Evolutionary conservation across 2,797 vertebrate species (phyloP).

Genomic region (Eidolon dupreanum): DNA sequence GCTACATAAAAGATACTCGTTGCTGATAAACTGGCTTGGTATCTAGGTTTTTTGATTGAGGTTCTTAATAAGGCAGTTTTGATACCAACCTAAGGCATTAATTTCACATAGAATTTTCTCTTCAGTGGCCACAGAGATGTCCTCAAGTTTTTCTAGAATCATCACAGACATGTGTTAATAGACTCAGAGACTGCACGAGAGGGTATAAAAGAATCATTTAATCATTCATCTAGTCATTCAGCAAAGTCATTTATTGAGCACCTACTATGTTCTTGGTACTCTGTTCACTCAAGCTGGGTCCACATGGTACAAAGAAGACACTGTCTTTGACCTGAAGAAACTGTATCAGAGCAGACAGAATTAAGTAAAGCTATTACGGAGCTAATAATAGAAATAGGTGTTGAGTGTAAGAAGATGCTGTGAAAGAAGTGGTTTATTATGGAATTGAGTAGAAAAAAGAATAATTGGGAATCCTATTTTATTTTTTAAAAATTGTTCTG

Average conservation of each 20-base stretch:
- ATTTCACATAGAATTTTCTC: not conserved
- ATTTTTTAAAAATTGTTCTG: not conserved
- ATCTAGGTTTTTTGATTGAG: not conserved
- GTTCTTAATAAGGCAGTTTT: not conserved
- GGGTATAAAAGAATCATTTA: not conserved
- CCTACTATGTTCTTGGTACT: not conserved
- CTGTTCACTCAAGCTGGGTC: not conserved
- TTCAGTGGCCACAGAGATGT: not conserved
- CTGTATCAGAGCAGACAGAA: not conserved
- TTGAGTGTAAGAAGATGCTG: not conserved
- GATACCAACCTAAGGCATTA: not conserved
- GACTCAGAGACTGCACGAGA: not conserved
- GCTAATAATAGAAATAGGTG: not conserved
- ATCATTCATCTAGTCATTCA: not conserved
- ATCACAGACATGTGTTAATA: not conserved
- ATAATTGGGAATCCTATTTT: not conserved
- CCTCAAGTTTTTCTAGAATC: not conserved
- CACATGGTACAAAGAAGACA: not conserved
- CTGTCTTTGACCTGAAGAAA: not conserved
- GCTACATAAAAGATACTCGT: not conserved
- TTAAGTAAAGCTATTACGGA: not conserved
- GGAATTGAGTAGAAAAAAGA: not conserved
- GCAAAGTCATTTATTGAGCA: not conserved
- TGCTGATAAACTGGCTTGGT: not conserved
- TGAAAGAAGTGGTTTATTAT: not conserved